A percentile compares a stretch with the other conserved stretches of the same genome.
These are phyloP conservation scores for Lepilemur ruficaudatus DNA, from an alignment of 2,797 vertebrate genomes.

Conservation along the genomic window DNA sequence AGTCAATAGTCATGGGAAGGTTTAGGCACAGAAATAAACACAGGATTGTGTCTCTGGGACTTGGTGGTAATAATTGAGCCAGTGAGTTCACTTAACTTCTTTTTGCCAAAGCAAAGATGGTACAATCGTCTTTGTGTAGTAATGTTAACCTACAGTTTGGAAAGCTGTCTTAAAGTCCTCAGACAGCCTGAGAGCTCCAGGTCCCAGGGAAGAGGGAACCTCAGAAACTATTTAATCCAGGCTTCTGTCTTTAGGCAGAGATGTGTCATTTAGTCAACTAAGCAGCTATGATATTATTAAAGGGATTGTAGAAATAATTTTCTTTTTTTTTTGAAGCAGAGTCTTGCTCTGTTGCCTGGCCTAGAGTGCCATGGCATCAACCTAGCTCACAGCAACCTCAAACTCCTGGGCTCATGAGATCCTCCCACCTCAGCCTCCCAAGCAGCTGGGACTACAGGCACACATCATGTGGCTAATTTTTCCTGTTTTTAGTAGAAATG, in stretches of 20 bases:
- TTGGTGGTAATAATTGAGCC: neutral
- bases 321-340: too few relatives aligned
- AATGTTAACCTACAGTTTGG: neutral
- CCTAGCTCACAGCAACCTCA: too few relatives aligned
- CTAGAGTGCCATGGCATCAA: too few relatives aligned
- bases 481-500: too few relatives aligned
- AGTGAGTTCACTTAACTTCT: neutral
- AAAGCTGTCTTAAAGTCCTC: neutral
- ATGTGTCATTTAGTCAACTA: neutral
- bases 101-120: neutral
- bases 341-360: too few relatives aligned
- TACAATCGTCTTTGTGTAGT: neutral
- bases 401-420: too few relatives aligned
- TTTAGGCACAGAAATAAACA: slow-evolving; percentile 18
- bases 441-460: too few relatives aligned
- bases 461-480: too few relatives aligned
- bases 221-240: neutral
- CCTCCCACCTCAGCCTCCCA: too few relatives aligned
- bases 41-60: neutral
- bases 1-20: neutral
- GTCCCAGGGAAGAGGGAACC: neutral
- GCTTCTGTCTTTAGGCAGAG: neutral
- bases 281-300: neutral
- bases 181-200: neutral
- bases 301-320: neutral